Conservation (phyloP, 2,888 invertebrate genomes). For the Cephus pygmeus region DNA sequence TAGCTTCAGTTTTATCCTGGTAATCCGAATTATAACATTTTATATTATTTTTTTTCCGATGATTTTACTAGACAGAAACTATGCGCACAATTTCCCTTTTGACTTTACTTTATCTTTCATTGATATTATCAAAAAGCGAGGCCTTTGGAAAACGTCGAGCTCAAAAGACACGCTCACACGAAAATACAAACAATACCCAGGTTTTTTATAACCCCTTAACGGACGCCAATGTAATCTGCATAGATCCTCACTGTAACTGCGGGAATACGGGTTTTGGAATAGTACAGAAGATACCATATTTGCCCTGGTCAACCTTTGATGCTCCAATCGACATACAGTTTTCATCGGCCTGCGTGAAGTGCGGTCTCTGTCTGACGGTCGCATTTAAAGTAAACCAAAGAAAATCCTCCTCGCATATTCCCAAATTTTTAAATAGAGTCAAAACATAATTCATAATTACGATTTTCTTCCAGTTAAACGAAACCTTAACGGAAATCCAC, state of each 20-base stretch:
- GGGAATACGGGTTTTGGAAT: conserved; percentile 37
- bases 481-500: conserved; percentile 47
- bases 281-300: conserved; percentile 49
- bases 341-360: conserved; percentile 56
- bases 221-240: conserved; percentile 10
- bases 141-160: conserved; percentile 18
- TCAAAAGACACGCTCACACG: not conserved
- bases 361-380: conserved; percentile 54
- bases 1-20: not conserved
- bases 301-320: conserved; percentile 16
- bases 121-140: not conserved
- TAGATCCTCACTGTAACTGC: conserved; percentile 40
- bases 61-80: not conserved
- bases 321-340: conserved; percentile 39
- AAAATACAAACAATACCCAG: not conserved
- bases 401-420: not conserved
- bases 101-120: not conserved
- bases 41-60: not conserved
- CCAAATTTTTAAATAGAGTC: not conserved
- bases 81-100: not conserved
- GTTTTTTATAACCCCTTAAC: conserved; percentile 11
- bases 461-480: conserved; percentile 45
- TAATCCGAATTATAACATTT: not conserved
- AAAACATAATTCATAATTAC: not conserved
- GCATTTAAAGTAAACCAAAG: conserved; percentile 46